Base-by-base conservation (phyloP, 2,888 invertebrate genomes). In the Drosophila infuscata region DNA sequence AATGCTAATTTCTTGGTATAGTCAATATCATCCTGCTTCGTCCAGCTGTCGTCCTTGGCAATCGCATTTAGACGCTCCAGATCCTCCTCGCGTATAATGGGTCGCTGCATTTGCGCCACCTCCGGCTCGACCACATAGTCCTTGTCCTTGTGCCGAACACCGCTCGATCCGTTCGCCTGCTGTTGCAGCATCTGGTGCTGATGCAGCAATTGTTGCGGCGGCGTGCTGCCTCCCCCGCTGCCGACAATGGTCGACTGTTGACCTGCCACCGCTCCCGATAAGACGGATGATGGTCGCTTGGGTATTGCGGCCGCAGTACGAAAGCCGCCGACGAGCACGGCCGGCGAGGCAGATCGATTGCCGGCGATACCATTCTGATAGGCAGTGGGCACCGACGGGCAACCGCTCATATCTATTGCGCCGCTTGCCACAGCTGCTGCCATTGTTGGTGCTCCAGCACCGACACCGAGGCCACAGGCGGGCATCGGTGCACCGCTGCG, bases 1-100 rank as follows among this genome's bases (percentile, higher is more conserved):
- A 98, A 99, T 81, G 97, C 96, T 92, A 99, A 94, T 93, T 98
- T 98, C 94, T 98, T 97, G 94, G 97, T 97, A 92, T 98, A 98
- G 94, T 98, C 98, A 92, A 98, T 97, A 92, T 98, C 98, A 92
- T 98, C 98, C 90, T 97, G 96, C 82, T 96, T 96, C 69, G 97
- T 97, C 99, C 99, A 99, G 76, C 98, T 98, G 89, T 97, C 96
- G 91, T 97, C 97, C 88, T 96, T 96, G 52, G 97, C 95, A 83
- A 98, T 97, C 91, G 98, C 97, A 93, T 98, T 98, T 94, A 99
- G 96, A 70, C 97, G 96, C 90, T 96, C 97, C 88, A 99, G 95
- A 93, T 98, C 98, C 92, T 98, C 98, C 91, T 98, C 98, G 85
- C 97, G 97, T 83, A 99, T 97, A 80, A 99, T 98, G 72, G 98